Conservation (phyloP, 2,888 invertebrate genomes). For the Allygus modestus region DNA sequence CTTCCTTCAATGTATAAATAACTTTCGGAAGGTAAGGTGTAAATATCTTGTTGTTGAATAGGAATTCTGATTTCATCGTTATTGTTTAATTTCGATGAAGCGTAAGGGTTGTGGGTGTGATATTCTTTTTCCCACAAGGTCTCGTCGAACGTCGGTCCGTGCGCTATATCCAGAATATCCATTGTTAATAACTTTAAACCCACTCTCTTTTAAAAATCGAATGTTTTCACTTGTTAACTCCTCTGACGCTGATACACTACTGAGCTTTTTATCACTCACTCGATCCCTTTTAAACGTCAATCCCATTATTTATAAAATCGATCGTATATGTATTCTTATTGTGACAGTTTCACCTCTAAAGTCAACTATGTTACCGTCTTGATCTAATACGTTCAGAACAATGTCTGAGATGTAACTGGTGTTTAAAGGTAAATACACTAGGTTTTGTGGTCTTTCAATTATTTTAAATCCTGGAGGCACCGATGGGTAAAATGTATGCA, state of each 20-base stretch:
- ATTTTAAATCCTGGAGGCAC: constrained; percentile 46
- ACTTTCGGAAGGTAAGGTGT: constrained; percentile 71
- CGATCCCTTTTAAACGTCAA: constrained; percentile 10
- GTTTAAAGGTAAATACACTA: constrained; percentile 41
- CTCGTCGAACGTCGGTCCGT: constrained; percentile 61
- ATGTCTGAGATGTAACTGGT: constrained; percentile 47
- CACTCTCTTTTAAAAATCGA: constrained; percentile 22
- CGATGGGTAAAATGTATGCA: constrained; percentile 45
- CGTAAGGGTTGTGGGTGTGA: constrained; percentile 71
- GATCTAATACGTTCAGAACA: constrained; percentile 29
- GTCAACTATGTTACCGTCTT: constrained; percentile 22
- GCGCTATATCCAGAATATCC: constrained; percentile 57
- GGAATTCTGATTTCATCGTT: constrained; percentile 72
- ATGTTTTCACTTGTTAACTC: constrained; percentile 53
- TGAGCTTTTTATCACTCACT: not conserved
- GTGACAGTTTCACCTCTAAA: constrained; percentile 52
- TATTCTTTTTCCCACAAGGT: constrained; percentile 58
- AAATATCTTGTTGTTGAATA: constrained; percentile 71
- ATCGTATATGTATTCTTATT: constrained; percentile 31
- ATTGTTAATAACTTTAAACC: constrained; percentile 15
- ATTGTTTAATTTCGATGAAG: constrained; percentile 69
- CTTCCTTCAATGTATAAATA: constrained; percentile 65
- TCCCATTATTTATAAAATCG: constrained; percentile 6
- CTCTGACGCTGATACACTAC: not conserved
- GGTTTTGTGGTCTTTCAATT: constrained; percentile 41